A percentile compares a stretch with the other conserved stretches of the same genome.
These are phyloP conservation scores for Plagiodera versicolora DNA, from an alignment of 2,888 invertebrate genomes.

Conservation along the genomic window DNA sequence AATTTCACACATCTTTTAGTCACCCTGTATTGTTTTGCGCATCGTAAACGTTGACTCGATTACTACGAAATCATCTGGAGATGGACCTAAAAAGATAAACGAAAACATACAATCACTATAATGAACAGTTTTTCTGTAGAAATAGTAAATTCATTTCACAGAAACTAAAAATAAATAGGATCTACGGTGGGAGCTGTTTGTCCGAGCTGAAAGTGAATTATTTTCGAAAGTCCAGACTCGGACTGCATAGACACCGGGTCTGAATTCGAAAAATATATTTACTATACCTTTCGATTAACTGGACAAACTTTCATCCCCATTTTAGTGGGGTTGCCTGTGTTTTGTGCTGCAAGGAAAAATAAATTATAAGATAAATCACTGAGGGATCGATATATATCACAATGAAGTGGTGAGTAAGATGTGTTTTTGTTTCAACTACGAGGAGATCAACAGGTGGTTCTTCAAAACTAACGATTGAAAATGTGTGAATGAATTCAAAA, in stretches of 20 bases:
- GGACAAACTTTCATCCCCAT: background rate
- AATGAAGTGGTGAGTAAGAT: conserved; percentile 24
- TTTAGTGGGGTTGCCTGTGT: background rate
- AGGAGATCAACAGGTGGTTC: conserved; percentile 17
- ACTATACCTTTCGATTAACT: background rate
- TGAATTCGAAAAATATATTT: conserved; percentile 20
- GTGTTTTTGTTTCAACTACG: conserved; percentile 1
- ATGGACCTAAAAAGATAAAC: conserved; percentile 13
- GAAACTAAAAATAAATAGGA: conserved; percentile 27
- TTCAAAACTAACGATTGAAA: too few relatives aligned
- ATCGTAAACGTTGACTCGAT: too few relatives aligned
- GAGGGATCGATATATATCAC: too few relatives aligned
- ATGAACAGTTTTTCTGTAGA: conserved; percentile 23
- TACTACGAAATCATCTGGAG: background rate
- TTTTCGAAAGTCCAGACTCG: conserved; percentile 25
- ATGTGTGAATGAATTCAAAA: background rate
- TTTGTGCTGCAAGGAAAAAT: conserved; percentile 1
- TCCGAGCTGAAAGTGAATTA: conserved; percentile 23
- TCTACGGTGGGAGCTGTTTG: conserved; percentile 20
- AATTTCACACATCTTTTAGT: too few relatives aligned
- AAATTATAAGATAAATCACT: too few relatives aligned
- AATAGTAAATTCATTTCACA: conserved; percentile 30
- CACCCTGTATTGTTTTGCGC: too few relatives aligned
- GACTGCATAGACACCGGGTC: conserved; percentile 27
- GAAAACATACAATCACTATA: conserved; percentile 18